Percentiles rank a stretch among this genome's conserved stretches.
These are phyloP conservation scores for Agrochola circellaris DNA, from an alignment of 2,888 invertebrate genomes.

Conservation along the genomic window DNA sequence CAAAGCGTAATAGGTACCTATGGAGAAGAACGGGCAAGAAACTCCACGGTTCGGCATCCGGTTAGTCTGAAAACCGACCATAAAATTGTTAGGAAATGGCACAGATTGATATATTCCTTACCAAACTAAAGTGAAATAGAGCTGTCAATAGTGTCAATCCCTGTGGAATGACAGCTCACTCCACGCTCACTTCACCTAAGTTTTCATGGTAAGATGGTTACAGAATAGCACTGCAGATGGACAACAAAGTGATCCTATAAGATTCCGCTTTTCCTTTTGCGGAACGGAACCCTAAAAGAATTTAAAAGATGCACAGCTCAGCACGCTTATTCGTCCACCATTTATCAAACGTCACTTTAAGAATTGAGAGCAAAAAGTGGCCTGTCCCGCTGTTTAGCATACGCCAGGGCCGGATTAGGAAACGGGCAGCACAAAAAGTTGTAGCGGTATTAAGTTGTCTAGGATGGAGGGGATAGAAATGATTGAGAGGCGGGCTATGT, in stretches of 20 bases:
- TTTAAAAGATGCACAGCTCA: slow-evolving; percentile 74
- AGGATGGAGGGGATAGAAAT: slow-evolving; percentile 12
- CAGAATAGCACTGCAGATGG: too few relatives aligned
- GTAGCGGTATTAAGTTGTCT: slow-evolving; percentile 36
- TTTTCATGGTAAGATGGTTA: too few relatives aligned
- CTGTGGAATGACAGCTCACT: too few relatives aligned
- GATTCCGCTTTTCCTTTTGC: neutral
- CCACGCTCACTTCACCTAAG: too few relatives aligned
- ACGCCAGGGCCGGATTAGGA: slow-evolving; percentile 55
- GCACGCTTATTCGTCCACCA: slow-evolving; percentile 62
- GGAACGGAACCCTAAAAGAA: slow-evolving; percentile 49
- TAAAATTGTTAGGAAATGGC: too few relatives aligned
- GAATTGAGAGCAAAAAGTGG: slow-evolving; percentile 67
- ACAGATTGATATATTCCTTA: too few relatives aligned
- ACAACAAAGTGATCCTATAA: neutral
- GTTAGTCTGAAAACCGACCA: too few relatives aligned
- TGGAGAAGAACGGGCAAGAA: too few relatives aligned
- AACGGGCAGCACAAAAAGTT: slow-evolving; percentile 23
- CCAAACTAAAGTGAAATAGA: too few relatives aligned
- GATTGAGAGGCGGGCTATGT: neutral
- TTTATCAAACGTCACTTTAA: slow-evolving; percentile 74
- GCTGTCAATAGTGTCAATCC: too few relatives aligned
- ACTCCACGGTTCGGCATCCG: too few relatives aligned
- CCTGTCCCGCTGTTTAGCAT: slow-evolving; percentile 49
- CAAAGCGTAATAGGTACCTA: too few relatives aligned